These are phyloP conservation scores for Philotrypesis tridentata DNA, from an alignment of 1,140 invertebrate genomes.

Conservation along the genomic window DNA sequence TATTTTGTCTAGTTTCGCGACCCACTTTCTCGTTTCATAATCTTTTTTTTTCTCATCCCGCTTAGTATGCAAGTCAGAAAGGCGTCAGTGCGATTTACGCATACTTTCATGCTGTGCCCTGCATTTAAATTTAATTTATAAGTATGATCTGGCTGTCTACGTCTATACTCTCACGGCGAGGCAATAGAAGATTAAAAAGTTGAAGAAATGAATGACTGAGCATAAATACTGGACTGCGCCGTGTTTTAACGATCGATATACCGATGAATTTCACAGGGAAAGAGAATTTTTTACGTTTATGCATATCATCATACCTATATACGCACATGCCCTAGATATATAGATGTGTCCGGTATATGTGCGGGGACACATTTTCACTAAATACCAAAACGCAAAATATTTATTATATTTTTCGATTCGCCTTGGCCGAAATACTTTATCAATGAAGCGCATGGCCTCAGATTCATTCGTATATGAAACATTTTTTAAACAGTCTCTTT, in stretches of 20 bases:
- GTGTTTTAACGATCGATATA: not conserved
- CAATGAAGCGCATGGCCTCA: not conserved
- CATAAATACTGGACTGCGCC: not conserved
- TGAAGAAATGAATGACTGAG: not conserved
- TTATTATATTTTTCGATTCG: too few relatives aligned
- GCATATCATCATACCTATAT: too few relatives aligned
- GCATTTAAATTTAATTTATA: not conserved
- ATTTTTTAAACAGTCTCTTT: not conserved
- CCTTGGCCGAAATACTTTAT: too few relatives aligned
- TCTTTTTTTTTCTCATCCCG: constrained; percentile 23
- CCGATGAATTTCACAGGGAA: too few relatives aligned
- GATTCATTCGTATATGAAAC: not conserved
- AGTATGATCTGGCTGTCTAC: too few relatives aligned
- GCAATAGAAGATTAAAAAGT: not conserved
- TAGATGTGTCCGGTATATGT: too few relatives aligned
- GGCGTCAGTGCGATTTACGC: not conserved
- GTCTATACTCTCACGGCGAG: not conserved
- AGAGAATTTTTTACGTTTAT: too few relatives aligned
- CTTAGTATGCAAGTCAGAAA: constrained; percentile 22
- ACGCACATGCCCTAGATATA: too few relatives aligned
- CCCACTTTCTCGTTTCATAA: constrained; percentile 22
- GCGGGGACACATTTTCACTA: too few relatives aligned
- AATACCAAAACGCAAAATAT: too few relatives aligned
- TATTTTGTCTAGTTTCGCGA: not conserved
- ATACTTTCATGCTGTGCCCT: not conserved